Percentiles rank a stretch among this genome's conserved stretches.
phyloP scores from a whole-genome alignment of 2,113 vertebrate species.

The Scortum barcoo region DNA sequence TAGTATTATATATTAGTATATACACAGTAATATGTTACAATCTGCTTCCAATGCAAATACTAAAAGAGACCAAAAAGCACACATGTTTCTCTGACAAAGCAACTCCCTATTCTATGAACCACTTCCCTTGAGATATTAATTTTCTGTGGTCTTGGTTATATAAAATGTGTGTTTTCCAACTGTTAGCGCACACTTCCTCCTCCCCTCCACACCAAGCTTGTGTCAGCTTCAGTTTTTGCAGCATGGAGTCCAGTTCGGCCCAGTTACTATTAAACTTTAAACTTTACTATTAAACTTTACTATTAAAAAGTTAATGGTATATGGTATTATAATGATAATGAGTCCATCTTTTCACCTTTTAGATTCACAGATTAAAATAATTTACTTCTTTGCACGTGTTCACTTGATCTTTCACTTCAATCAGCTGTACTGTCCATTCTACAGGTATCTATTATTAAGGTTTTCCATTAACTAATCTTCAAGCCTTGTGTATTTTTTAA shows the following conservation, averaged over 20 bases:
- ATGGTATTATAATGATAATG: too few relatives aligned
- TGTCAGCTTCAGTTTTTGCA: conserved; percentile 8
- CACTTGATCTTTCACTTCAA: not conserved
- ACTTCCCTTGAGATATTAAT: conserved; percentile 44
- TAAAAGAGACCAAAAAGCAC: not conserved
- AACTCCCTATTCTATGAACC: conserved; percentile 28
- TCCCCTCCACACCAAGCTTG: too few relatives aligned
- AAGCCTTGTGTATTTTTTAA: too few relatives aligned
- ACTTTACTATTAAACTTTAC: conserved; percentile 2
- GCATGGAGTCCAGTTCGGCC: not conserved
- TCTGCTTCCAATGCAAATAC: conserved; percentile 55
- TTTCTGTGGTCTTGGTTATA: conserved; percentile 55
- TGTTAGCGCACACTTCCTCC: conserved; percentile 56
- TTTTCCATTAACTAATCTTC: too few relatives aligned
- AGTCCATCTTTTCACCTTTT: not conserved
- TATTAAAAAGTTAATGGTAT: not conserved
- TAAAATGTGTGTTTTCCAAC: conserved; percentile 25
- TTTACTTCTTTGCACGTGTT: not conserved
- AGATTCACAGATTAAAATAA: not conserved
- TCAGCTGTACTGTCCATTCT: not conserved
- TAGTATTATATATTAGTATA: too few relatives aligned
- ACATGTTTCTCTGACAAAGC: conserved; percentile 17
- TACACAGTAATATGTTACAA: conserved; percentile 45
- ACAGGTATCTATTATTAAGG: not conserved
- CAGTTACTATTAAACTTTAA: not conserved